Conservation (phyloP, 2,797 vertebrate species). For the Enteromius viviparus region DNA sequence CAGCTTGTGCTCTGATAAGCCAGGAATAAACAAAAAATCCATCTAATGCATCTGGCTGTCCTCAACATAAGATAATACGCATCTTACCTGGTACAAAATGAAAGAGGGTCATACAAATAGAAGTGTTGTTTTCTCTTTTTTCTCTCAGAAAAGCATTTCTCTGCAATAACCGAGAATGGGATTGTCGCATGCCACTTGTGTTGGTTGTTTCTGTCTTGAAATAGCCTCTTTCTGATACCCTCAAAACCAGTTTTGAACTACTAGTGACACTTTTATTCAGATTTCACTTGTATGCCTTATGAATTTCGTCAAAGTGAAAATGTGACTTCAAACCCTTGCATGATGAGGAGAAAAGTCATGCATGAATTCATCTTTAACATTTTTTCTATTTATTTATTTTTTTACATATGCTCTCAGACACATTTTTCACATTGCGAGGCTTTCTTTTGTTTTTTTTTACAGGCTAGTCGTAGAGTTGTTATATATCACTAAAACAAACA, state of each 20-base stretch:
- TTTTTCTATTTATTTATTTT: background rate
- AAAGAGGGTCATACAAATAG: background rate
- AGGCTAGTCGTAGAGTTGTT: background rate
- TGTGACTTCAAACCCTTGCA: background rate
- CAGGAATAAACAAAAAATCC: conserved; percentile 48
- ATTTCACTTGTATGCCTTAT: background rate
- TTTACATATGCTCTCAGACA: background rate
- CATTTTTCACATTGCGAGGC: background rate
- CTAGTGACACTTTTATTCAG: conserved; percentile 16
- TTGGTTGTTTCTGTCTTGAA: conserved; percentile 18
- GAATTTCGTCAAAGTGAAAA: background rate
- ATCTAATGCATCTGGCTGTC: conserved; percentile 20
- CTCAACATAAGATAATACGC: conserved; percentile 28
- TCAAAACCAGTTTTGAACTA: background rate
- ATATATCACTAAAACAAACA: conserved; percentile 40
- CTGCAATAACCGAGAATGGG: conserved; percentile 5
- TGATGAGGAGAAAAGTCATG: conserved; percentile 11
- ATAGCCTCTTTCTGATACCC: background rate
- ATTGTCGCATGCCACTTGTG: conserved; percentile 22
- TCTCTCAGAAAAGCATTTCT: background rate
- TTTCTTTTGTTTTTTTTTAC: background rate
- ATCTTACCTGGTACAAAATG: conserved; percentile 10
- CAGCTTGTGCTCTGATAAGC: conserved; percentile 9
- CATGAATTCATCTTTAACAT: conserved; percentile 11
- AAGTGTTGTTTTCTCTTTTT: background rate